phyloP scores from a whole-genome alignment of 2,888 invertebrate species.

The Sabatieria punctata region DNA sequence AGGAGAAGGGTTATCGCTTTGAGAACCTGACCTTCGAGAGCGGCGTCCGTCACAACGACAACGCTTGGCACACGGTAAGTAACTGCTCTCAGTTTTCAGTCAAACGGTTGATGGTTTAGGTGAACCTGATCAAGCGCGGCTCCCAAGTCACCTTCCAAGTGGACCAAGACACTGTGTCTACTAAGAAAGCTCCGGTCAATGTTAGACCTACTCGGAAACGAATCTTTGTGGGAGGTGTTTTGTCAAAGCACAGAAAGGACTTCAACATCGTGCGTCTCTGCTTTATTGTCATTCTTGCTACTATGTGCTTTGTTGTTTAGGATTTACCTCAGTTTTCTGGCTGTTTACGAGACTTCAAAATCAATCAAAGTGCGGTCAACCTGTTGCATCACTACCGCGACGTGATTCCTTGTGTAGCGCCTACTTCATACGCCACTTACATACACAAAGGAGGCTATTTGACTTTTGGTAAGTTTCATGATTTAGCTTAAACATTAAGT shows the following conservation, averaged over 20 bases:
- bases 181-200: not conserved
- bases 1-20: not conserved
- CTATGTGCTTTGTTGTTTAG: too few species aligned
- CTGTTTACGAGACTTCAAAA: slow-evolving; percentile 1
- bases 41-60: slow-evolving; percentile 1
- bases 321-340: not conserved
- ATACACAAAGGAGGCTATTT: too few species aligned
- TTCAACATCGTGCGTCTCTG: not conserved
- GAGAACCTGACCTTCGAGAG: too few species aligned
- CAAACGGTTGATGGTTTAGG: not conserved
- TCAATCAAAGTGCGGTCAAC: not conserved
- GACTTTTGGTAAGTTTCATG: too few species aligned
- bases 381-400: too few species aligned
- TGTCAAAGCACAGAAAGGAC: not conserved
- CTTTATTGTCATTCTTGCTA: too few species aligned
- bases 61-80: not conserved
- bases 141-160: not conserved
- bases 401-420: too few species aligned
- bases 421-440: too few species aligned
- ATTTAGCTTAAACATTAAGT: too few species aligned
- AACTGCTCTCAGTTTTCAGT: not conserved
- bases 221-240: not conserved
- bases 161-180: not conserved
- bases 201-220: not conserved
- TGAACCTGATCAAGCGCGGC: not conserved